Evolutionary conservation across 2,113 vertebrate species (phyloP).

Genomic region (Cricetomys ansorgei): DNA sequence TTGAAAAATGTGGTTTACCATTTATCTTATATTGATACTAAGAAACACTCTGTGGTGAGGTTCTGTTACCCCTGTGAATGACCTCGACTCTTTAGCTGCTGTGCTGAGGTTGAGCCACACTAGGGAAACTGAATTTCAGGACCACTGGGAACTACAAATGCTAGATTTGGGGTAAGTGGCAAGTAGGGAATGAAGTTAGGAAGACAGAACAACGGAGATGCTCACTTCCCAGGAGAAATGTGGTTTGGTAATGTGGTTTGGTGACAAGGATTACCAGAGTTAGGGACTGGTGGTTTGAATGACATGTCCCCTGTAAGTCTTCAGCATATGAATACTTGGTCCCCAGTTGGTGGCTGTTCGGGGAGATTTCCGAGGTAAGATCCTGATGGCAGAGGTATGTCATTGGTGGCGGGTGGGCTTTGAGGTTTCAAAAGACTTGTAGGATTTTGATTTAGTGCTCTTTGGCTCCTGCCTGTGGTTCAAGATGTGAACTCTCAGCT

Average conservation of each 20-base stretch:
- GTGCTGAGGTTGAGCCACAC: background rate
- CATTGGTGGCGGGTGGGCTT: background rate
- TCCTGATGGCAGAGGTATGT: background rate
- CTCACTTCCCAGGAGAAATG: background rate
- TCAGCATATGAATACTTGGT: background rate
- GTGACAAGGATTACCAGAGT: background rate
- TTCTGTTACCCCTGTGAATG: fast-evolving
- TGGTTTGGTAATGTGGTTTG: background rate
- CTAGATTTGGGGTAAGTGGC: background rate
- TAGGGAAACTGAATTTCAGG: background rate
- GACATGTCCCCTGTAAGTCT: background rate
- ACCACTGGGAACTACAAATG: background rate
- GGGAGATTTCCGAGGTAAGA: background rate
- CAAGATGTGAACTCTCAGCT: background rate
- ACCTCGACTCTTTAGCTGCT: background rate
- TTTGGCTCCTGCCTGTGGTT: background rate
- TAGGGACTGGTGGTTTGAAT: background rate
- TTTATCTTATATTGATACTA: background rate
- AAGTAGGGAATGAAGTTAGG: background rate
- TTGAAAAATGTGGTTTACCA: background rate
- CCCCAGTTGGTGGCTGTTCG: background rate
- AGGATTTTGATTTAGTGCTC: background rate
- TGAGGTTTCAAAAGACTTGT: background rate
- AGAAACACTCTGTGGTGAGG: background rate
- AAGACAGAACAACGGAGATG: background rate